Conservation (phyloP, 1,140 invertebrate genomes). For the Pogonus chalceus region DNA sequence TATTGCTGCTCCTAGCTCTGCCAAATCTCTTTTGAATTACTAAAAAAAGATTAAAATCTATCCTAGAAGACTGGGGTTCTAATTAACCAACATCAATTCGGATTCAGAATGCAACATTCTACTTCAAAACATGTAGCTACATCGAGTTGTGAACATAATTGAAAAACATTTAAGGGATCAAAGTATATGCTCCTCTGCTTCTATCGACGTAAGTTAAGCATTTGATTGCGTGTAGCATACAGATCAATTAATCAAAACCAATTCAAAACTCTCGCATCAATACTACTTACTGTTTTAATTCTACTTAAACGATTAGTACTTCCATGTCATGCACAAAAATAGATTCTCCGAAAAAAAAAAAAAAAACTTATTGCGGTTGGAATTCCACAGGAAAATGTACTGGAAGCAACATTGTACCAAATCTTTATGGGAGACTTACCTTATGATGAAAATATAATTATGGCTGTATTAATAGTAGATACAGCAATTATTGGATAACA, state of each 20-base stretch:
- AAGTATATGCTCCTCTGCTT: slow-evolving; percentile 23
- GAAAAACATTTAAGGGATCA: slow-evolving; percentile 17
- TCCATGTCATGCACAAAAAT: slow-evolving; percentile 15
- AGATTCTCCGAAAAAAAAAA: slow-evolving; percentile 7
- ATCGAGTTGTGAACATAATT: slow-evolving; percentile 18
- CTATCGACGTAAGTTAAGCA: slow-evolving; percentile 29
- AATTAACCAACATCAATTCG: slow-evolving; percentile 29
- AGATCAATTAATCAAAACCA: slow-evolving; percentile 24
- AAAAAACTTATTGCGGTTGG: slow-evolving; percentile 13
- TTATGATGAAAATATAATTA: not conserved
- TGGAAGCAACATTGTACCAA: slow-evolving; percentile 8
- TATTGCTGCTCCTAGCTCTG: slow-evolving; percentile 25
- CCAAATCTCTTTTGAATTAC: slow-evolving; percentile 28
- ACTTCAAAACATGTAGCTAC: slow-evolving; percentile 27
- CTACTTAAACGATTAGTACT: slow-evolving; percentile 16
- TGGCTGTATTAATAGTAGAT: slow-evolving; percentile 22
- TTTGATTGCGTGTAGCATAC: slow-evolving; percentile 29
- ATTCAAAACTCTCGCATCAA: slow-evolving; percentile 1
- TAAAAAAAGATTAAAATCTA: slow-evolving; percentile 22
- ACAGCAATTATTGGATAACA: slow-evolving; percentile 17
- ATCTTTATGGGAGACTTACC: not conserved
- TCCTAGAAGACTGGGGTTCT: slow-evolving; percentile 13
- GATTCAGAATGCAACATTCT: slow-evolving; percentile 26
- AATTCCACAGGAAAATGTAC: slow-evolving; percentile 15
- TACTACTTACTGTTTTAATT: slow-evolving; percentile 17